Conservation (phyloP, 2,888 invertebrate species). For the Chaetogeoica ovagalla region DNA sequence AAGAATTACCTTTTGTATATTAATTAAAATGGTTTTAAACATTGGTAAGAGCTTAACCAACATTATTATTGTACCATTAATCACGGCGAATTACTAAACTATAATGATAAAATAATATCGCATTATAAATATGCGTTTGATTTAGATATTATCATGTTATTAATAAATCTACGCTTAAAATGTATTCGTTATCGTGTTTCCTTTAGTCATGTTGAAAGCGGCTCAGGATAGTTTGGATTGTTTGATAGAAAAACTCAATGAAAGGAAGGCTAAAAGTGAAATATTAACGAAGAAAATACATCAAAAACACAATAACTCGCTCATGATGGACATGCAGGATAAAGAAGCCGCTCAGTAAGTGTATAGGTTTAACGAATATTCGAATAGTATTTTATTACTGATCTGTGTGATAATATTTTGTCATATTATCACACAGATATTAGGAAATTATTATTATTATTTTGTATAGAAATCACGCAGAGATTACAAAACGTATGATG, state of each 20-base stretch:
- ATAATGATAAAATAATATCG: too few relatives aligned
- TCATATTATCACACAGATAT: neutral
- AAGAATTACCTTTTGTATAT: too few relatives aligned
- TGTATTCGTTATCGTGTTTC: neutral
- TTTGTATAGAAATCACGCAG: conserved; percentile 14
- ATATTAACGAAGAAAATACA: conserved; percentile 36
- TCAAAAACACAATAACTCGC: conserved; percentile 4
- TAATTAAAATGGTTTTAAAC: too few relatives aligned
- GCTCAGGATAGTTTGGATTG: conserved; percentile 37
- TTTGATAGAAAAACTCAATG: conserved; percentile 34
- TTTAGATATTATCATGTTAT: neutral
- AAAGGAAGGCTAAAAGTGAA: conserved; percentile 35
- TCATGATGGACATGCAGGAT: conserved; percentile 9
- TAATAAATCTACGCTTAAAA: neutral
- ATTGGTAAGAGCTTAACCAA: too few relatives aligned
- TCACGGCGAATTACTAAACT: too few relatives aligned
- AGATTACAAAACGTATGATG: conserved; percentile 37
- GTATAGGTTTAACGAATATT: neutral
- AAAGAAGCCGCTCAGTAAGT: conserved; percentile 36
- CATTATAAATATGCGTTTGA: too few relatives aligned
- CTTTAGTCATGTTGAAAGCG: conserved; percentile 20
- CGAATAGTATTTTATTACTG: neutral
- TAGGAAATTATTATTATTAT: neutral
- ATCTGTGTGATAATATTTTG: too few relatives aligned
- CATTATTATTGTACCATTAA: too few relatives aligned